phyloP scores from a whole-genome alignment of 1,140 invertebrate species.

The Whitmania pigra region DNA sequence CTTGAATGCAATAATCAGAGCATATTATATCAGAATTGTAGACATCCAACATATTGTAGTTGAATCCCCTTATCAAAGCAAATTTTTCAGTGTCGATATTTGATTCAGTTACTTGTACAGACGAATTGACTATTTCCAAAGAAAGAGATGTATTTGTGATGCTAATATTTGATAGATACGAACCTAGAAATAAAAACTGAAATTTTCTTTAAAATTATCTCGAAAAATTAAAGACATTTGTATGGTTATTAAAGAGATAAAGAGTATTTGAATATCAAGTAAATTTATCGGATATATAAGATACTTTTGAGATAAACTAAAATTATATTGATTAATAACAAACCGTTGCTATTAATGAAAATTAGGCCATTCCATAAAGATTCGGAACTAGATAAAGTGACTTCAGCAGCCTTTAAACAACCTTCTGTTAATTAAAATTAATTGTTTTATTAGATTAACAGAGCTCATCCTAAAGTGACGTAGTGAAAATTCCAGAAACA shows the following conservation, averaged over 20 bases:
- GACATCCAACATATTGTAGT: neutral
- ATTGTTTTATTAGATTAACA: no score
- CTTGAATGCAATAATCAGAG: no score
- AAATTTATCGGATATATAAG: no score
- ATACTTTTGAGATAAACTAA: no score
- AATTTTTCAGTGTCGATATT: neutral
- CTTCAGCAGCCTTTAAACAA: neutral
- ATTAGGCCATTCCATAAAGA: neutral
- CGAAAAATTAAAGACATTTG: no score
- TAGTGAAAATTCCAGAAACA: no score
- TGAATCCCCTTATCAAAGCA: neutral
- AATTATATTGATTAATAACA: neutral
- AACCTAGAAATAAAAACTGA: neutral
- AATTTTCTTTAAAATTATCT: no score
- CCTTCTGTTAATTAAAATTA: neutral
- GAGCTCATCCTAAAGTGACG: no score
- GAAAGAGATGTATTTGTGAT: neutral
- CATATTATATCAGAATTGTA: no score
- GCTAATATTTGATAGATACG: neutral
- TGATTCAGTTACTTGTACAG: neutral
- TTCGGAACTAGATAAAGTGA: neutral
- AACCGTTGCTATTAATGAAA: neutral
- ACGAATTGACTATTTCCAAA: neutral
- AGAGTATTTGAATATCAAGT: no score
- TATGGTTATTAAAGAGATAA: no score